Evolutionary conservation across 2,113 vertebrate species (phyloP), one percentile per base, ranked within the genome.

Genomic region (Turnix velox): DNA sequence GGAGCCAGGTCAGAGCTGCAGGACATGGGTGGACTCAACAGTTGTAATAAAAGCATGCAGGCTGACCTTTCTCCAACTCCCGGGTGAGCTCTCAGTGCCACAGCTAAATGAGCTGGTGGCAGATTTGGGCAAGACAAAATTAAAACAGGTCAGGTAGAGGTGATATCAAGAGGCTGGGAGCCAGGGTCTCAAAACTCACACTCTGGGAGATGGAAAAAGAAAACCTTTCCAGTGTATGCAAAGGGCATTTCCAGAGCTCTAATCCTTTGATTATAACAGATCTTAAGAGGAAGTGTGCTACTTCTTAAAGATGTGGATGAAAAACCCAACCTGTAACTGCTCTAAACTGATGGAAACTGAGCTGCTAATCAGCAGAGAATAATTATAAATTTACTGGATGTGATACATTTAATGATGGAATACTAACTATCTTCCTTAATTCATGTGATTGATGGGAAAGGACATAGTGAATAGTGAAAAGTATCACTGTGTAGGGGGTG

Each of bases 221-320:
- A 46, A 63, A 3, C 24, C 48, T 65, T 90, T 76, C 84, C 84
- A 91, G 57, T 0, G 3, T 84, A 72, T 92, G 86, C 94, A 96
- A 81, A 94, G 88, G 86, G 84, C 54, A 72, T 65, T 92, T 87
- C 78, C 77, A 95, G 71, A 73, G 71, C 86, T 95, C 76, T 87
- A 73, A 80, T 79, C 80, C 82, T 96, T 96, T 94, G 90, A 95
- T 95, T 91, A 72, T 63, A 90, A 66, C 66, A 80, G 80, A 89
- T 75, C 90, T 92, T 90, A 89, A 75, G 68, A 94, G 88, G 91
- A 92, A 78, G 76, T 58, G 31, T 91, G 78, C 75, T 80, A 5
- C 39, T 67, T 42, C 88, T 92, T 94, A 86, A 94, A 92, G 92
- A 61, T 12, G 22, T 58, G 33, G n/a, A 4, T 6, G 5, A 43